Percentiles rank a stretch among this genome's conserved stretches.
Conservation (phyloP, 2,888 invertebrate species). For the Toxonevra muliebris region DNA sequence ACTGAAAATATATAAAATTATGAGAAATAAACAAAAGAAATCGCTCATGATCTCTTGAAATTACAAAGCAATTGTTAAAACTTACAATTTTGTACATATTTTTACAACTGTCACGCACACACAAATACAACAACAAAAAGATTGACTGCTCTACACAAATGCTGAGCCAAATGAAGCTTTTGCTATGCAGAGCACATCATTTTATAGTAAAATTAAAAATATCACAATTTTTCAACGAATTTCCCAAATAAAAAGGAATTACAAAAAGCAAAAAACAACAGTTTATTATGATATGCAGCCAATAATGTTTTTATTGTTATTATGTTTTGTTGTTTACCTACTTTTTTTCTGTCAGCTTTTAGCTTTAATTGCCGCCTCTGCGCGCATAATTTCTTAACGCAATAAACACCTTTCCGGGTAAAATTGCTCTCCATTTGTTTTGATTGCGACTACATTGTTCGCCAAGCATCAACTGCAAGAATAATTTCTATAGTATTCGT, state of each 20-base stretch:
- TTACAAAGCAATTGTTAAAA: slow-evolving; percentile 2
- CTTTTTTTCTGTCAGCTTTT: too few species aligned
- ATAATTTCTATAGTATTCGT: too few species aligned
- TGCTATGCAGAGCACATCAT: not conserved
- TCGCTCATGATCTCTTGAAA: not conserved
- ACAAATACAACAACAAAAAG: too few species aligned
- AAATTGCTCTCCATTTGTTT: not conserved
- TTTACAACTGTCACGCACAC: slow-evolving; percentile 13
- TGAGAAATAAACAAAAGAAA: too few species aligned
- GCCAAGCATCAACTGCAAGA: too few species aligned
- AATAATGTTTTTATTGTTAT: too few species aligned
- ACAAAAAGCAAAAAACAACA: too few species aligned
- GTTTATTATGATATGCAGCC: not conserved
- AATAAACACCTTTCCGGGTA: slow-evolving; percentile 19
- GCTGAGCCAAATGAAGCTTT: slow-evolving; percentile 20
- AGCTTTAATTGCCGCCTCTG: not conserved
- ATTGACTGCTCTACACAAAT: slow-evolving; percentile 37
- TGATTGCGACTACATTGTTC: too few species aligned
- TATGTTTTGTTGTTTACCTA: too few species aligned
- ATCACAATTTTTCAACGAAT: not conserved
- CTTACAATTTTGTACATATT: slow-evolving; percentile 45
- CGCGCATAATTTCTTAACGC: not conserved
- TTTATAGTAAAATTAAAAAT: slow-evolving; percentile 8
- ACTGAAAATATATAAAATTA: slow-evolving; percentile 16
- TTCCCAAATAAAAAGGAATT: slow-evolving; percentile 3